phyloP scores from a whole-genome alignment of 2,888 invertebrate species.

The Theodoxus fluviatilis region DNA sequence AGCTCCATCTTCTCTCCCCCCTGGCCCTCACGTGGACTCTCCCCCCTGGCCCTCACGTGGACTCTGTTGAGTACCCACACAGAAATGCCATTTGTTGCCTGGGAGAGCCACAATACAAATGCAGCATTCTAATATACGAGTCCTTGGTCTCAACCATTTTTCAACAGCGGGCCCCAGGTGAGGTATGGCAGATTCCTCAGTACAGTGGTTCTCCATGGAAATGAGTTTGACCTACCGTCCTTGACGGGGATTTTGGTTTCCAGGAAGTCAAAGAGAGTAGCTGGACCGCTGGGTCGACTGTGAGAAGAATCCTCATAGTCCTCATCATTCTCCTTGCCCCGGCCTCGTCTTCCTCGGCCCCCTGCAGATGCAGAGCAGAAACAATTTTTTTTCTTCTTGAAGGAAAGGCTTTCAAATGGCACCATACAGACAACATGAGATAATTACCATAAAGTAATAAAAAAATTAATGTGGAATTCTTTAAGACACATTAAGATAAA shows the following conservation, averaged over 20 bases:
- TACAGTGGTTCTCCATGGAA: background rate
- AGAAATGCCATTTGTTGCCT: background rate
- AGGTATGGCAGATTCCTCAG: no score
- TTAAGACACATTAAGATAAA: no score
- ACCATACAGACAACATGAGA: background rate
- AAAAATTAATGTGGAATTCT: no score
- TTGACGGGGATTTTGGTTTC: constrained; percentile 57
- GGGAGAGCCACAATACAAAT: background rate
- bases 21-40: no score
- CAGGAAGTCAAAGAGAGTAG: constrained; percentile 64
- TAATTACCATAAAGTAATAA: no score
- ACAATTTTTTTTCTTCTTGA: background rate
- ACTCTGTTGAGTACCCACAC: background rate
- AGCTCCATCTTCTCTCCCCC: no score
- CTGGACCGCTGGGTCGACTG: constrained; percentile 60
- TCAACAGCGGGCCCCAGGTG: no score
- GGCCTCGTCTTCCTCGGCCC: constrained; percentile 34
- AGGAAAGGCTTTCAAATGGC: background rate
- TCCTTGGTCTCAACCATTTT: no score
- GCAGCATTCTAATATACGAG: background rate
- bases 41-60: no score
- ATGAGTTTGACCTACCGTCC: constrained; percentile 37
- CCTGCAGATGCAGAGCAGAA: no score
- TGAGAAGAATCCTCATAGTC: constrained; percentile 44
- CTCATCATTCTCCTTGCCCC: constrained; percentile 44